phyloP scores from a whole-genome alignment of 2,797 vertebrate genomes.

The Stomatorhinus walkeri region DNA sequence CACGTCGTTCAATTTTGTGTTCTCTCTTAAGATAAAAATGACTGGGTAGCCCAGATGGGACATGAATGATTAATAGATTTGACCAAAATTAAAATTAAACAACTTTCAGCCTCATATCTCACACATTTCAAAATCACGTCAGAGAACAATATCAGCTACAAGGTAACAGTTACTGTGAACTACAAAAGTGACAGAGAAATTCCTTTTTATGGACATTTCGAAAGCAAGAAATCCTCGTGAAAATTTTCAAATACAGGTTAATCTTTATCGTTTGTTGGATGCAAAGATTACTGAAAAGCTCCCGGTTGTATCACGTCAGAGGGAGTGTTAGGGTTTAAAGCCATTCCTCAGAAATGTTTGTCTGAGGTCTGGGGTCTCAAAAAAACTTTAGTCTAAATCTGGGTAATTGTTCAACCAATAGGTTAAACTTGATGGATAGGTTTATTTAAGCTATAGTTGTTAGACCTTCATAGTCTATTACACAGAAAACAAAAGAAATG shows the following conservation, averaged over 20 bases:
- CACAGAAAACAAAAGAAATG: background rate
- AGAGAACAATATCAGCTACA: background rate
- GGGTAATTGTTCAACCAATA: background rate
- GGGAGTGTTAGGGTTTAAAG: background rate
- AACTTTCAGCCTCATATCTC: background rate
- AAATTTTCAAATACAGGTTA: background rate
- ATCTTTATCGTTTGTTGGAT: background rate
- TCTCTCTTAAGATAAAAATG: constrained; percentile 5
- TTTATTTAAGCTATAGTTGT: background rate
- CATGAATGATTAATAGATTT: constrained; percentile 1
- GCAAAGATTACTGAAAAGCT: background rate
- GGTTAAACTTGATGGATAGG: background rate
- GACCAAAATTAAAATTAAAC: background rate
- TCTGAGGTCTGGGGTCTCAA: too few relatives aligned
- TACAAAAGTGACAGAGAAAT: background rate
- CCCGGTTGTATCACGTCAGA: background rate
- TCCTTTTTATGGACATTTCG: background rate
- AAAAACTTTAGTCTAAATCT: background rate
- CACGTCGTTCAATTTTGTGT: background rate
- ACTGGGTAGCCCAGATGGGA: constrained; percentile 1
- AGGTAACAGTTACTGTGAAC: background rate
- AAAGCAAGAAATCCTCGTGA: background rate
- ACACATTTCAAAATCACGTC: background rate
- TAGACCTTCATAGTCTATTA: background rate
- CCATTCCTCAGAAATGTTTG: background rate